Base-by-base conservation (phyloP, 2,888 invertebrate species). In the Deilephila porcellus region DNA sequence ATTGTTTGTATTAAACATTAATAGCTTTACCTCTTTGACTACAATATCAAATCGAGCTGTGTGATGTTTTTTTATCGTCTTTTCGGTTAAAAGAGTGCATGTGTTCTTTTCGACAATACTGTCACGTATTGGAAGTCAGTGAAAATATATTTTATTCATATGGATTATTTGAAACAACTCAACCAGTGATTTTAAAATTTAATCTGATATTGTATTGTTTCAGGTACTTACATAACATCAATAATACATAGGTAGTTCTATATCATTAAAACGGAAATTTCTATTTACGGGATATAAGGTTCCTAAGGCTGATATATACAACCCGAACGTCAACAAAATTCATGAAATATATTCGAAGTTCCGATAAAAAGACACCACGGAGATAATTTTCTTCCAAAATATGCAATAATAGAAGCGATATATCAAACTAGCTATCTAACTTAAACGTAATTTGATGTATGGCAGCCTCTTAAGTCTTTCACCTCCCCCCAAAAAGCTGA, bases 361-460 rank as follows among this genome's bases (percentile, higher is more conserved):
- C 14, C 32, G 19, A 56, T n/a, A 34, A 64, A 45, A 71, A 34
- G 25, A 64, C 20, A 89, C 89, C 86, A 86, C 82, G 79, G 79
- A 80, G 81, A 85, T 85, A 87, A 87, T 86, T 88, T 93, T 92
- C 92, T 86, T 89, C 92, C 91, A 91, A 4, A 56, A 93, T 93
- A 93, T 93, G 93, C 92, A 93, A 93, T 93, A 93, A 93, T 90
- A 91, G 92, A 79, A 84, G 88, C 90, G 86, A 94, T 94, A 90
- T 93, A 93, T 94, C 93, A 94, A 93, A 93, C 91, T 91, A 93
- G 92, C 91, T 93, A 93, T 93, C 93, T 93, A 90, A 93, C 87
- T 93, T 92, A 92, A 93, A 94, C 92, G 91, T 93, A 91, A 92
- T 94, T 93, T 94, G 94, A 94, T 92, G 93, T 93, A 94, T 93